Evolutionary conservation across 2,797 vertebrate genomes (phyloP), one percentile per base, ranked within the genome.

Genomic region (Phoebastria nigripes): DNA sequence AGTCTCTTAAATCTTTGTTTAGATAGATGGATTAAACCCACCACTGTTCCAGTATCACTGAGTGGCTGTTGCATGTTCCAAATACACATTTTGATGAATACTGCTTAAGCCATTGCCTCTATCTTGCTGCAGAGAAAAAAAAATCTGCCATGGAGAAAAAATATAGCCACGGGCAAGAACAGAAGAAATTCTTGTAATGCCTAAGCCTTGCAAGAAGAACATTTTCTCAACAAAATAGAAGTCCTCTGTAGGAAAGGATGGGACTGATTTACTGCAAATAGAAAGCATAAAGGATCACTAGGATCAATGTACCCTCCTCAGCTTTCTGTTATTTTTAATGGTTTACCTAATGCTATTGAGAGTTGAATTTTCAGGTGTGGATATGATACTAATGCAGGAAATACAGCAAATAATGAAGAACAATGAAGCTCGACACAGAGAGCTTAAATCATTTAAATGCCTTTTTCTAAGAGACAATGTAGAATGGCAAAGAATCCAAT

Each of bases 211-310:
- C 37, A 95, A 93, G 63, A 91, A 90, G 81, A 93, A 67, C 51
- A 90, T 79, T 91, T 72, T 6, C 62, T 87, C 84, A 82, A 87
- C 72, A 92, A 90, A 94, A 90, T 82, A 81, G 86, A 83, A 96
- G 82, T 94, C 80, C 25, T 92, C 44, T 49, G 28, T 51, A 91
- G 42, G 51, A 87, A 90, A 70, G 61, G 58, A 87, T 72, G 83
- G 79, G 35, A 63, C 67, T 86, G 96, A 96, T 97, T 96, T 97
- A 95, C 95, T 92, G 92, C 91, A 96, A 95, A 94, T 89, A 80
- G 91, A 94, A 87, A 85, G 26, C 59, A 86, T 71, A 96, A 96
- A 94, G 76, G 87, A 91, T 89, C 93, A 44, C 87, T 78, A 83
- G 82, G 74, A 94, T 96, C 92, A 94, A 65, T 92, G 92, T 42